Conservation (phyloP, 2,888 invertebrate species). For the Tiliacea citrago region DNA sequence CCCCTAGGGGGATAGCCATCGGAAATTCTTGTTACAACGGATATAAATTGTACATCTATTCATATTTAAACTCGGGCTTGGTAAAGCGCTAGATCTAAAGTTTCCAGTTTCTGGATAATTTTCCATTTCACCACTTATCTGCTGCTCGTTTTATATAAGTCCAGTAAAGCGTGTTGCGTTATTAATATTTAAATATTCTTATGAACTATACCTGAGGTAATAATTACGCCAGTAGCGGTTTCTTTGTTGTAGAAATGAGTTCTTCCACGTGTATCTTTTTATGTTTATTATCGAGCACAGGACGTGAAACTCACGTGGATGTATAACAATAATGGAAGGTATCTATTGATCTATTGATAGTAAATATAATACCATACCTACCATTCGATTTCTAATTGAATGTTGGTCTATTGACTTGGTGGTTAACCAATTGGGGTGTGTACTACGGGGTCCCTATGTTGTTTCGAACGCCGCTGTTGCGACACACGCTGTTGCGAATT, state of each 20-base stretch:
- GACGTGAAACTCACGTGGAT: not conserved
- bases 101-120: slow-evolving; percentile 26
- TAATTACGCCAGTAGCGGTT: slow-evolving; percentile 3
- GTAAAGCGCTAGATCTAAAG: slow-evolving; percentile 9
- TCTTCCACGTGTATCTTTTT: slow-evolving; percentile 2
- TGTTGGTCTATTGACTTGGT: not conserved
- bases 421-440: not conserved
- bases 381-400: not conserved
- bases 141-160: slow-evolving; percentile 15
- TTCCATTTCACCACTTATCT: slow-evolving; percentile 21
- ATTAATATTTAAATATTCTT: slow-evolving; percentile 49
- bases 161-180: slow-evolving; percentile 22
- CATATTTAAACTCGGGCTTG: slow-evolving; percentile 10
- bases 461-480: too few relatives aligned
- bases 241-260: slow-evolving; percentile 13
- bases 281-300: not conserved
- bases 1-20: not conserved
- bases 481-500: too few relatives aligned
- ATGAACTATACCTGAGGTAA: slow-evolving; percentile 12
- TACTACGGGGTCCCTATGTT: too few relatives aligned
- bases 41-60: slow-evolving; percentile 24
- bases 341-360: not conserved
- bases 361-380: not conserved
- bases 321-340: slow-evolving; percentile 1
- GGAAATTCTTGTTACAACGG: slow-evolving; percentile 8